Base-by-base conservation (phyloP, 2,797 vertebrate species). In the Cichlasoma orientale region DNA sequence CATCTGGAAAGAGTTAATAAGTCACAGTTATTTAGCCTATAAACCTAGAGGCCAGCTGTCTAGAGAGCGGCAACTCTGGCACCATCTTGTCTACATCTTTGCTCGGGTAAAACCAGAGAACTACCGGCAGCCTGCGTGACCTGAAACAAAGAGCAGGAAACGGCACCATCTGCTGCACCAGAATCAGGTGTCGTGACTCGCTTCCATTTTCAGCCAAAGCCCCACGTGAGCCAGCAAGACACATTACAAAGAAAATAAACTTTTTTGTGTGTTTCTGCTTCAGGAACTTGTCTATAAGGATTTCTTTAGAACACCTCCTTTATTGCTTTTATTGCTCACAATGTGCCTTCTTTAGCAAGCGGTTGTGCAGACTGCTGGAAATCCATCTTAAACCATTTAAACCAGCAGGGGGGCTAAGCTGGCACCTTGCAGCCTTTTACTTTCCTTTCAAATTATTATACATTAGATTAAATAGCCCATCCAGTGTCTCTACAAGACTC, bases 321-420 rank as follows among this genome's bases (percentile, higher is more conserved):
- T 79, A 82, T 72, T 76, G 52, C 41, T 83, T 80, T 81, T 38
- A 74, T 79, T 79, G 72, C 86, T 89, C 77, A 70, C 68, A 76
- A 75, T 33, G 75, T 84, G 73, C 56, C 63, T 29, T 82, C 79
- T 75, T 80, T 81, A 79, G 72, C 10, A 14, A 70, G 72, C 19
- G 25, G 76, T 78, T 85, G 75, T 79, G 79, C 66, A 84, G 89
- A 86, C 84, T 57, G 73, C 61, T 59, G 78, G 77, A 86, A 84
- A 90, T 78, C 76, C 71, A 88, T 87, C 75, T 83, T 86, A 77
- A 94, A 90, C 55, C 75, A 80, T 82, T 93, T 91, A 76, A 90
- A 92, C 36, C 92, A 86, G 80, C 75, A 79, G 87, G 88, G 72
- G 78, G 85, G 55, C 75, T 29, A 80, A 56, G 57, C 79, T 80